phyloP scores from a whole-genome alignment of 2,113 vertebrate genomes.

The Prunella fulvescens region DNA sequence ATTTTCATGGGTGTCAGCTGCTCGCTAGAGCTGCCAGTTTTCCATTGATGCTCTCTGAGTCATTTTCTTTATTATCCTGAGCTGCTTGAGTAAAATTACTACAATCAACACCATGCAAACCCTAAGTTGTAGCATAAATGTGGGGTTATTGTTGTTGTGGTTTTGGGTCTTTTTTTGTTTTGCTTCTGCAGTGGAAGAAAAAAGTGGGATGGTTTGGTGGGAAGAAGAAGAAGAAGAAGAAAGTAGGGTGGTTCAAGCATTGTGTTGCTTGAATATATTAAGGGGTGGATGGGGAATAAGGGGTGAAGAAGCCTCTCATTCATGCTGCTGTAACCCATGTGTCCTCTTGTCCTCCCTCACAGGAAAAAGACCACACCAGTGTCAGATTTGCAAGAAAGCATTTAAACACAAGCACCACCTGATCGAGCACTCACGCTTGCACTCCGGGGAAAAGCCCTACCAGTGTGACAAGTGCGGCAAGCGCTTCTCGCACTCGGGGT shows the following conservation, averaged over 20 bases:
- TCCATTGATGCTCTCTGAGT: slow-evolving; percentile 54
- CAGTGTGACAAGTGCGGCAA: slow-evolving; percentile 99
- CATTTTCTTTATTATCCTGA: slow-evolving; percentile 54
- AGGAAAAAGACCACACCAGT: slow-evolving; percentile 99
- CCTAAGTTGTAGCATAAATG: slow-evolving; percentile 15
- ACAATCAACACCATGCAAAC: slow-evolving; percentile 39
- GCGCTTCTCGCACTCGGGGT: slow-evolving; percentile 98
- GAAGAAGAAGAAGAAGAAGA: not conserved
- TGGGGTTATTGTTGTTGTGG: not conserved
- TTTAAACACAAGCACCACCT: slow-evolving; percentile 99
- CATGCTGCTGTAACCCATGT: slow-evolving; percentile 8
- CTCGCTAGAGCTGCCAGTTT: slow-evolving; percentile 51
- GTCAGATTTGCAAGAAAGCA: slow-evolving; percentile 99
- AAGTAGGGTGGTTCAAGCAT: accelerated
- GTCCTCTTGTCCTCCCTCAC: slow-evolving; percentile 68
- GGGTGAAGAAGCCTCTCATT: not conserved
- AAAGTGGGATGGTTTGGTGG: not conserved
- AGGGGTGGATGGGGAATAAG: not conserved
- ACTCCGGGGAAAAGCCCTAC: slow-evolving; percentile 98
- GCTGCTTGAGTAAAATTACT: slow-evolving; percentile 51
- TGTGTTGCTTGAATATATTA: not conserved
- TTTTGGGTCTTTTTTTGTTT: not conserved
- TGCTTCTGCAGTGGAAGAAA: not conserved
- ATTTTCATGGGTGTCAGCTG: slow-evolving; percentile 66
- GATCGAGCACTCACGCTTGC: slow-evolving; percentile 96